phyloP scores from a whole-genome alignment of 2,888 invertebrate species.

The Lepetodrilus schrolli region DNA sequence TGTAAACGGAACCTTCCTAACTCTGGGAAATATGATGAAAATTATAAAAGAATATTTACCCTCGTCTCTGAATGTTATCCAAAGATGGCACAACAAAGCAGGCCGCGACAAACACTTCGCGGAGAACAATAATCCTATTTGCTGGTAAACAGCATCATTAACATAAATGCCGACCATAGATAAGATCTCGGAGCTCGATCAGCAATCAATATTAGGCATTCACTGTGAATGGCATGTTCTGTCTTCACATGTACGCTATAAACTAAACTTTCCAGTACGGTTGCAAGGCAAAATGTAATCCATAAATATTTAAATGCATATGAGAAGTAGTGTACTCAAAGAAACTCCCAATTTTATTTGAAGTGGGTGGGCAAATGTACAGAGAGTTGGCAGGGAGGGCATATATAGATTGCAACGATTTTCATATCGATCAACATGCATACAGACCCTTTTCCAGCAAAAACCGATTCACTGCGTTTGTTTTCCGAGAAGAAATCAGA shows the following conservation, averaged over 20 bases:
- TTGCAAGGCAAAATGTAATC: background rate
- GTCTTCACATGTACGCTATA: background rate
- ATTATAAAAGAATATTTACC: conserved; percentile 24
- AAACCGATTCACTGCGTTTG: no score
- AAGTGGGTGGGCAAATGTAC: background rate
- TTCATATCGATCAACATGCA: no score
- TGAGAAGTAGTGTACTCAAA: background rate
- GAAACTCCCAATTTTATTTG: background rate
- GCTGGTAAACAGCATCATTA: conserved; percentile 18
- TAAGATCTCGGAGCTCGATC: conserved; percentile 7
- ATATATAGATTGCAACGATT: no score
- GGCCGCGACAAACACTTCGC: background rate
- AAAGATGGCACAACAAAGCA: background rate
- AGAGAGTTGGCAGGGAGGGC: background rate
- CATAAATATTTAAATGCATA: background rate
- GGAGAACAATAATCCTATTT: conserved; percentile 22
- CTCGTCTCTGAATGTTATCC: background rate
- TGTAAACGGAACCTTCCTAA: background rate
- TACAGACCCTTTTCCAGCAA: no score
- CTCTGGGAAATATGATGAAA: background rate
- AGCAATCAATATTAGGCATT: background rate
- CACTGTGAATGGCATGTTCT: conserved; percentile 17
- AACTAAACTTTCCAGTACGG: background rate
- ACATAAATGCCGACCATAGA: conserved; percentile 25
- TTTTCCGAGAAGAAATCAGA: no score